Base-by-base conservation (phyloP, 2,888 invertebrate species). In the Margaritifera margaritifera region DNA sequence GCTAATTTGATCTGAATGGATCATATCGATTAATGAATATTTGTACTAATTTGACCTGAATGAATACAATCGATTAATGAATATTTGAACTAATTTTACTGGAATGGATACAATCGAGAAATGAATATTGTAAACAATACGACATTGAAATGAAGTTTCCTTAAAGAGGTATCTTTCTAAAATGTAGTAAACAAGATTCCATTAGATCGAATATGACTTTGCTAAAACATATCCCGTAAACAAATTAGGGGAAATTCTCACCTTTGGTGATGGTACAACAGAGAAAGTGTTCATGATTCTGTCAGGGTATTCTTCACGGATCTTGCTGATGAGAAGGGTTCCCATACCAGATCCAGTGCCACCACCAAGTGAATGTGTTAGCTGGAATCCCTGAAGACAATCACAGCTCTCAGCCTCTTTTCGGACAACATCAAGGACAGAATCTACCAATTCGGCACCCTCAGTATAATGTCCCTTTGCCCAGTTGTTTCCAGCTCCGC, bases 381-480 rank as follows among this genome's bases (percentile, higher is more conserved):
- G 78, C 73, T 88, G 88, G 82, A 89, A 88, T 71, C 87, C 87
- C 75, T 87, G 87, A 42, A 87, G 81, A 73, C 87, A 87, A 64
- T 87, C 85, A 72, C 87, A 87, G 66, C 82, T 82, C 68, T 87
- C 87, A 15, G 86, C 84, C 69, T 87, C 86, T 69, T 87, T 87
- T 25, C 87, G 74, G 18, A 87, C 86, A 64, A 87, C 87, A 79
- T 87, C 87, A 20, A 87, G 77, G 50, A 86, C 86, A 19, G 87
- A 86, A 75, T 87, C 87, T 19, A 87, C 87, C 27, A 87, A 79
- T 72, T 87, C 81, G 98, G 89, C 72, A 98, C 91, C 90, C 98
- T 98, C 62, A 74, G 96, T 96, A 92, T 97, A 97, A 87, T 97
- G 96, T 71, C 97, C 97, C 91, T 97, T 97, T 27, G 95, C 94